A percentile compares a stretch with the other conserved stretches of the same genome.
phyloP scores from a whole-genome alignment of 2,113 vertebrate species.

The Euleptes europaea region DNA sequence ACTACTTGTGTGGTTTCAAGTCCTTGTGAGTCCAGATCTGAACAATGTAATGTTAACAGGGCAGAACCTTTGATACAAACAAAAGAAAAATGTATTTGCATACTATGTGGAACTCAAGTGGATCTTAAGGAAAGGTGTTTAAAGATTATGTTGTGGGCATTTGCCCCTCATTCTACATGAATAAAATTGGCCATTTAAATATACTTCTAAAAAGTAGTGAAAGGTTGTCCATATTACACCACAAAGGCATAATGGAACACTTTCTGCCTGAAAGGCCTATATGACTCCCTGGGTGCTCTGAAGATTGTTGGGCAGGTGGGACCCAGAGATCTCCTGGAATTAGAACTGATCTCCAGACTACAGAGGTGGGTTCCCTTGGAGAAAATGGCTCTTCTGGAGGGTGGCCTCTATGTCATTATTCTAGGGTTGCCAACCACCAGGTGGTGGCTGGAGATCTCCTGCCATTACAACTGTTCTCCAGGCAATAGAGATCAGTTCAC shows the following conservation, averaged over 20 bases:
- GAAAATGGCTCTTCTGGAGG: too few relatives aligned
- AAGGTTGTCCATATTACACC: not conserved
- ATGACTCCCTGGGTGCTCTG: not conserved
- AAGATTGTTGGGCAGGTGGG: not conserved
- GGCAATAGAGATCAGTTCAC: too few relatives aligned
- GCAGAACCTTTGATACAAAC: constrained; percentile 23
- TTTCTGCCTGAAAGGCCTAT: not conserved
- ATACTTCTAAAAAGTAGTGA: constrained; percentile 9
- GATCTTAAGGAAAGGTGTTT: constrained; percentile 51
- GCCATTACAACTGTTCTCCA: too few relatives aligned
- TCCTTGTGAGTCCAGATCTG: too few relatives aligned
- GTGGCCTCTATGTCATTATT: too few relatives aligned
- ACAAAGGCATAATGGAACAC: not conserved
- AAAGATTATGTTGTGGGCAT: constrained; percentile 42
- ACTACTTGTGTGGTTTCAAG: too few relatives aligned
- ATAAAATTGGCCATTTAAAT: not conserved
- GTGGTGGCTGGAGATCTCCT: too few relatives aligned
- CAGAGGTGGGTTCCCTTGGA: too few relatives aligned
- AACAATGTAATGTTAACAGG: not conserved
- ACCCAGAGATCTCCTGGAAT: too few relatives aligned
- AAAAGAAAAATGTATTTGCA: not conserved
- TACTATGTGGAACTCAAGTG: not conserved
- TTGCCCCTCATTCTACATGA: not conserved
- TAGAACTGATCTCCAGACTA: too few relatives aligned
- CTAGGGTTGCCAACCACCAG: too few relatives aligned